Evolutionary conservation across 2,888 invertebrate species (phyloP).

Genomic region (Scrobipalpa atriplicella): DNA sequence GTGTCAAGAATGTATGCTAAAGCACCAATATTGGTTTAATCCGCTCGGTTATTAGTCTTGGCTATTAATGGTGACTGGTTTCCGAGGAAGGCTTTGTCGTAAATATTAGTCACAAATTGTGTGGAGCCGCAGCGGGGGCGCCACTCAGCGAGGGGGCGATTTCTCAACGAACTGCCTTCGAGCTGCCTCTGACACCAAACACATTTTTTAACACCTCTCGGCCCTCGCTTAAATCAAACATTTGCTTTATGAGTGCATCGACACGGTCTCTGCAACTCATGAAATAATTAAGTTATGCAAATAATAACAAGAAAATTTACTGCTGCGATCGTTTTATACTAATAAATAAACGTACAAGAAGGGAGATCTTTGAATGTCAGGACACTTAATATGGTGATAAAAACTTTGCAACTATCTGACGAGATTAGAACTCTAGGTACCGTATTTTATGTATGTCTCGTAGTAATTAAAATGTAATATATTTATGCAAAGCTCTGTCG

Average conservation of each 20-base stretch:
- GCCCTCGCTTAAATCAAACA: conserved; percentile 69
- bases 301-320: conserved; percentile 17
- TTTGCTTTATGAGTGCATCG: conserved; percentile 71
- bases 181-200: conserved; percentile 72
- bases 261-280: conserved; percentile 40
- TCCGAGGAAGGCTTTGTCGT: conserved; percentile 71
- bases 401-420: not conserved
- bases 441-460: not conserved
- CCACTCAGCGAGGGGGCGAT: conserved; percentile 78
- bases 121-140: conserved; percentile 72
- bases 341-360: not conserved
- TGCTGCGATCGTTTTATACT: not conserved
- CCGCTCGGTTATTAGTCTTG: conserved; percentile 55
- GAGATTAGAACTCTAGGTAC: not conserved
- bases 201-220: conserved; percentile 80
- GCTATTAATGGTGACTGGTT: conserved; percentile 68
- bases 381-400: not conserved
- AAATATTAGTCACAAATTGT: conserved; percentile 79
- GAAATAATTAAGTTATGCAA: conserved; percentile 32
- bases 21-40: conserved; percentile 61
- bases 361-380: not conserved
- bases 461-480: conserved; percentile 24
- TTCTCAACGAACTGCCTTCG: conserved; percentile 62
- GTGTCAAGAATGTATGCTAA: conserved; percentile 50
- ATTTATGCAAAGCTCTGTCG: conserved; percentile 26